Evolutionary conservation across 2,888 invertebrate genomes (phyloP), one percentile per base, ranked within the genome.

Genomic region (Sepiola atlantica): DNA sequence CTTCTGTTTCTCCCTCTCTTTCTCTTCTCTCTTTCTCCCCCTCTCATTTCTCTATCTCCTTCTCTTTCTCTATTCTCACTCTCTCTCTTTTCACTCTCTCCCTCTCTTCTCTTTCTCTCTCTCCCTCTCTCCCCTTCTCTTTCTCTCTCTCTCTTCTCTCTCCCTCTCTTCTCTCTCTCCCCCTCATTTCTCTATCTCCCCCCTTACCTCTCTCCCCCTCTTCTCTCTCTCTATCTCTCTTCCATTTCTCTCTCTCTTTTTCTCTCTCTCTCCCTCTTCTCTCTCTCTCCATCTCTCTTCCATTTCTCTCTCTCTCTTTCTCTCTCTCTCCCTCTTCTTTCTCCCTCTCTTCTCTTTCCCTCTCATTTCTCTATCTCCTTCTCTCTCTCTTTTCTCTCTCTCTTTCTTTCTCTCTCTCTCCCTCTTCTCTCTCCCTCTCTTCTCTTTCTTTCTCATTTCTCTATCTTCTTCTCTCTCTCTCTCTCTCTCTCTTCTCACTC

Each of bases 41-140:
- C 24, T 18, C 24, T 77, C 24, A 18, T 77, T 24, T 77, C 77
- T 77, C 77, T 77, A 24, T 21, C 77, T 77, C 20, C 24, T 24
- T 77, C 77, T 77, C 77, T 77, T 24, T 77, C 77, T 77, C 77
- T 77, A n/a, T n/a, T n/a, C n/a, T n/a, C n/a, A n/a, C n/a, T n/a
- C n/a, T n/a, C n/a, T n/a, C n/a, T n/a, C n/a, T 24, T 77, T 24
- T 77, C 77, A 21, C 77, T 77, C 77, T 77, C 77, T 77, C 77
- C 24, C 20, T 21, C 77, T 77, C 18, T 24, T 77, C 77, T 77
- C 77, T 77, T 21, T 77, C 77, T 77, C 77, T 77, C 77, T 77
- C 77, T 77, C 77, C 24, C 20, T 21, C 77, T 77, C 18, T 77
- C 77, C 24, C 77, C 24, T 24, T 77, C 77, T 77, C 77, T 77